These are phyloP conservation scores for Bemisia tabaci DNA, from an alignment of 1,140 invertebrate species.

Conservation along the genomic window DNA sequence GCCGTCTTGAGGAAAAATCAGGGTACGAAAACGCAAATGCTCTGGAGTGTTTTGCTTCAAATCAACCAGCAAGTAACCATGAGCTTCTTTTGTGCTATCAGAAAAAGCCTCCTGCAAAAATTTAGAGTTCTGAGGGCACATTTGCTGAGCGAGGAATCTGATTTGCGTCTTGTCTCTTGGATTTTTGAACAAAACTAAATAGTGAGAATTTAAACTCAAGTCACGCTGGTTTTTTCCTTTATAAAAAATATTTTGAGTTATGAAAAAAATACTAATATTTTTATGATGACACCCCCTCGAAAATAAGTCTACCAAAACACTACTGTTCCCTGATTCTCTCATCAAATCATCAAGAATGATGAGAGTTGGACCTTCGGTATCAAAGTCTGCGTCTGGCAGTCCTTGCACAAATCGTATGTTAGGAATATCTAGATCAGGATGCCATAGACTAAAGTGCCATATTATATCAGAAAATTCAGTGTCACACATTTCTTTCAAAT, in stretches of 20 bases:
- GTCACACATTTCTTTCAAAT: slow-evolving; percentile 1
- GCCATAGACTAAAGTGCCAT: not conserved
- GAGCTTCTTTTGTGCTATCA: slow-evolving; percentile 6
- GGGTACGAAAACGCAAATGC: slow-evolving; percentile 5
- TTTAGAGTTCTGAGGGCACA: slow-evolving; percentile 5
- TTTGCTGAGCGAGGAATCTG: slow-evolving; percentile 7
- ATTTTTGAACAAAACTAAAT: too few species aligned
- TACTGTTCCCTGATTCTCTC: slow-evolving; percentile 17
- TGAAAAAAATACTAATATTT: too few species aligned
- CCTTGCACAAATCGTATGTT: slow-evolving; percentile 4
- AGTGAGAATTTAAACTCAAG: slow-evolving; percentile 5
- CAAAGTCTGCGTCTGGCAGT: not conserved
- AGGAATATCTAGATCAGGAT: not conserved
- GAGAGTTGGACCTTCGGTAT: not conserved
- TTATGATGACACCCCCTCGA: slow-evolving; percentile 8
- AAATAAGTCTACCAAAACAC: slow-evolving; percentile 9
- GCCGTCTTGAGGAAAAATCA: slow-evolving; percentile 8
- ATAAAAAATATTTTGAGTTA: slow-evolving; percentile 12
- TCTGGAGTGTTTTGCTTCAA: slow-evolving; percentile 9
- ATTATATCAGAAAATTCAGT: not conserved
- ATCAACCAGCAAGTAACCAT: slow-evolving; percentile 12
- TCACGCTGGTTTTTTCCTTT: slow-evolving; percentile 13
- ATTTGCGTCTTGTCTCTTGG: too few species aligned
- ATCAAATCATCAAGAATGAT: slow-evolving; percentile 15
- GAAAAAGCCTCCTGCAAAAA: slow-evolving; percentile 6